Base-by-base conservation (phyloP, 2,113 vertebrate genomes). In the Baryphthengus martii region DNA sequence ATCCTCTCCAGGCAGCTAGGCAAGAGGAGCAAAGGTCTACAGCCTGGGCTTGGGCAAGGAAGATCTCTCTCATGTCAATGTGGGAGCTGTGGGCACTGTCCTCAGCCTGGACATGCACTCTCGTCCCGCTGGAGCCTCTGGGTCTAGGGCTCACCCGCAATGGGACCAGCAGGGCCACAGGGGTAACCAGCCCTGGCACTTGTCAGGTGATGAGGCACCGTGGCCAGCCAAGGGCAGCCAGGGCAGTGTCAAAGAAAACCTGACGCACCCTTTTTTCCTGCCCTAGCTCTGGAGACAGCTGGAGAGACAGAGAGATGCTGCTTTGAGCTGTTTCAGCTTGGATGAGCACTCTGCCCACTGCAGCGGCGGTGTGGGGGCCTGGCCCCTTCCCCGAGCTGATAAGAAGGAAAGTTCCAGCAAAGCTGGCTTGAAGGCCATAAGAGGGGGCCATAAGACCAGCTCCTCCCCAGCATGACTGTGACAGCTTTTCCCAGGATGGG, bases 391-490 rank as follows among this genome's bases (percentile, higher is more conserved):
- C 78, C 3, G 3, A 29, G 63, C 40, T 89, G 59, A 26, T 26
- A 28, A 62, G 72, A 66, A 65, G 29, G 11, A 47, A 65, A 71
- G 58, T n/a, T 68, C 62, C 39, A 62, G 72, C 44, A 72, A 45
- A 56, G 49, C 58, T 49, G 53, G 13, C 25, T 35, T 63, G 42
- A 25, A 10, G 9, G 28, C 3, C n/a, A n/a, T n/a, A n/a, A n/a
- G n/a, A 0, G 2, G 1, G 67, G 70, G 40, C n/a, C 25, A 67
- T 17, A 17, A 45, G 50, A 45, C 25, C 1, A 0, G 25, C 40
- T 82, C 42, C n/a, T 6, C 55, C 45, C 50, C 77, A 78, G 70
- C 47, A 10, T 2, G 8, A 56, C 82, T 72, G 47, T 44, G 61
- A 67, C 49, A 37, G 59, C 35, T 55, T 35, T n/a, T 77, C 65